Conservation (phyloP, 2,113 vertebrate genomes). For the Nothocercus julius region DNA sequence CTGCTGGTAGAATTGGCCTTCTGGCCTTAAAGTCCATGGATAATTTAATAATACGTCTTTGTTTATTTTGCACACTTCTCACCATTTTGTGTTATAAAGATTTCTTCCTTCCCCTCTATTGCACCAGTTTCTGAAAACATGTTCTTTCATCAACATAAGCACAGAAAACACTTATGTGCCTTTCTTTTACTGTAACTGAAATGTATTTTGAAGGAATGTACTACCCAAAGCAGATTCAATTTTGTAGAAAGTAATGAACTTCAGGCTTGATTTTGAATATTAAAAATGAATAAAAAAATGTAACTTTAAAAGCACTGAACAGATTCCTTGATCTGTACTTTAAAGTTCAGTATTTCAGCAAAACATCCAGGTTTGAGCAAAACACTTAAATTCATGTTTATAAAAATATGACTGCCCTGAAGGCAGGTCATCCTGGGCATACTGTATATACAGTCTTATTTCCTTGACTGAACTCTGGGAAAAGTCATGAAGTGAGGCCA, state of each 20-base stretch:
- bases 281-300: neutral
- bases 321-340: neutral
- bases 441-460: neutral
- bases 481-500: neutral
- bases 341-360: neutral
- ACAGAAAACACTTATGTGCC: neutral
- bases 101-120: neutral
- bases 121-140: neutral
- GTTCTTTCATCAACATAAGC: neutral
- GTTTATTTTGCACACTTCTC: neutral
- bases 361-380: neutral
- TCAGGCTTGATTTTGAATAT: neutral
- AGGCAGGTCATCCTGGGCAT: neutral
- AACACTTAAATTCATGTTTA: neutral
- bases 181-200: neutral
- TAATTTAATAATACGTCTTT: slow-evolving; percentile 27
- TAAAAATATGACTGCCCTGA: neutral
- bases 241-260: neutral
- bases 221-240: neutral
- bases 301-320: neutral
- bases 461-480: neutral
- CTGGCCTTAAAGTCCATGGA: neutral
- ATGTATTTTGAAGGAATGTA: neutral
- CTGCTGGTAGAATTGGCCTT: neutral
- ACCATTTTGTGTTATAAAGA: neutral